phyloP scores from a whole-genome alignment of 2,797 vertebrate genomes.

The Tinamus major region DNA sequence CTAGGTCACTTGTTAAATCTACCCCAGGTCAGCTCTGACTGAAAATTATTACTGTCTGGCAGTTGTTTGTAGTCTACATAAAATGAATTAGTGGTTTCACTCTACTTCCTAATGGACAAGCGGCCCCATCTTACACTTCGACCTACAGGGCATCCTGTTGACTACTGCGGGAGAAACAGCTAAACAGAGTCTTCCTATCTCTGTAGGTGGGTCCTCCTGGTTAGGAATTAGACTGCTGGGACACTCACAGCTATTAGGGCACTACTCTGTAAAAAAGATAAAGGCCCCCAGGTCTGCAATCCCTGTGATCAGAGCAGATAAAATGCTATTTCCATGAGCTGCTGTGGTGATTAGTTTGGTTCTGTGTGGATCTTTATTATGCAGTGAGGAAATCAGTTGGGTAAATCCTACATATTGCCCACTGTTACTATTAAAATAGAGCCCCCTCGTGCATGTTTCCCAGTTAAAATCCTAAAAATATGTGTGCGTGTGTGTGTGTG shows the following conservation, averaged over 20 bases:
- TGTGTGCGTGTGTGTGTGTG: rapidly evolving
- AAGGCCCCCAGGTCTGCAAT: neutral
- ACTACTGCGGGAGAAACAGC: constrained; percentile 1
- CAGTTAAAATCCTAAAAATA: neutral
- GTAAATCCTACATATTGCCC: neutral
- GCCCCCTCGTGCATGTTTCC: neutral
- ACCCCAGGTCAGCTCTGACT: constrained; percentile 61
- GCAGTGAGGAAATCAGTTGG: neutral
- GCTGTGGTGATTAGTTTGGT: neutral
- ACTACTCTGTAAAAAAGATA: neutral
- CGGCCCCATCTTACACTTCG: constrained; percentile 60
- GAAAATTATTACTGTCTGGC: constrained; percentile 67
- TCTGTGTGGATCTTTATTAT: neutral
- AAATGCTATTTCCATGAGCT: neutral
- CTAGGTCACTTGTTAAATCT: constrained; percentile 71
- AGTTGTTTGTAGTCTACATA: constrained; percentile 58
- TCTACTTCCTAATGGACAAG: constrained; percentile 64
- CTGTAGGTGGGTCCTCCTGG: constrained; percentile 9
- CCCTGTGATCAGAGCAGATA: neutral
- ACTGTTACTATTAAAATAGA: neutral
- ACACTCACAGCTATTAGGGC: neutral
- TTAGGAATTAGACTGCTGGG: neutral
- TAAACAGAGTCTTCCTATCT: constrained; percentile 45
- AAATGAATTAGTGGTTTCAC: constrained; percentile 69
- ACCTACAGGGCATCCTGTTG: constrained; percentile 46